phyloP scores from a whole-genome alignment of 2,113 vertebrate species.

The Hypomesus transpacificus region DNA sequence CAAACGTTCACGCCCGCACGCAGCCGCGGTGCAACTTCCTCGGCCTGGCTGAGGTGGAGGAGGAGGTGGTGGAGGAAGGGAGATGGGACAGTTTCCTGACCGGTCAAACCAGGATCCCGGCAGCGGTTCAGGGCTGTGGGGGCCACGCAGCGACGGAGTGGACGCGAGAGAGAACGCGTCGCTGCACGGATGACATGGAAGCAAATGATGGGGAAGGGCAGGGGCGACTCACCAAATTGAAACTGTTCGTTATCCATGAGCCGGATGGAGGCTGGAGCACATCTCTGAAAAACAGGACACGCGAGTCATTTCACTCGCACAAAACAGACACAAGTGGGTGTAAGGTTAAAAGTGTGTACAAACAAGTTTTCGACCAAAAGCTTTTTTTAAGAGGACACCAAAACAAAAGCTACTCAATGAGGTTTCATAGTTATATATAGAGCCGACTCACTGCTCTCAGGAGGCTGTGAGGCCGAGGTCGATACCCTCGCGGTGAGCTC shows the following conservation, averaged over 20 bases:
- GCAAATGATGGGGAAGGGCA: no score
- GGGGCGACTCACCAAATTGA: constrained; percentile 87
- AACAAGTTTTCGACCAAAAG: not conserved
- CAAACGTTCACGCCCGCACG: no score
- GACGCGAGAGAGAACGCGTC: no score
- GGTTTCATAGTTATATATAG: no score
- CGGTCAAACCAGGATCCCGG: constrained; percentile 17
- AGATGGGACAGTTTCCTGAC: constrained; percentile 5
- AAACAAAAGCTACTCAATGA: no score
- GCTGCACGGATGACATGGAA: no score
- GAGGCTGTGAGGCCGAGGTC: constrained; percentile 14
- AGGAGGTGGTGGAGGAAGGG: no score
- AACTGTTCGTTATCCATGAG: constrained; percentile 97
- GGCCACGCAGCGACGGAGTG: no score
- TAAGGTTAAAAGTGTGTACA: not conserved
- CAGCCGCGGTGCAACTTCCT: no score
- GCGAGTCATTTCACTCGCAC: not conserved
- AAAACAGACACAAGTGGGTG: not conserved
- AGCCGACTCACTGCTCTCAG: not conserved
- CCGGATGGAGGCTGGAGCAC: constrained; percentile 96
- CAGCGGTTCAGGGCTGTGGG: no score
- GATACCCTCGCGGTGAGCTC: constrained; percentile 40
- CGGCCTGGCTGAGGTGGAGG: no score
- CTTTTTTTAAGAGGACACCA: no score
- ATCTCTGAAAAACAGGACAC: constrained; percentile 74